Evolutionary conservation across 37 sponge, comb jelly and placozoan species (phyloP), one percentile per base, ranked within the genome.

Genomic region (Tethya wilhelma): DNA sequence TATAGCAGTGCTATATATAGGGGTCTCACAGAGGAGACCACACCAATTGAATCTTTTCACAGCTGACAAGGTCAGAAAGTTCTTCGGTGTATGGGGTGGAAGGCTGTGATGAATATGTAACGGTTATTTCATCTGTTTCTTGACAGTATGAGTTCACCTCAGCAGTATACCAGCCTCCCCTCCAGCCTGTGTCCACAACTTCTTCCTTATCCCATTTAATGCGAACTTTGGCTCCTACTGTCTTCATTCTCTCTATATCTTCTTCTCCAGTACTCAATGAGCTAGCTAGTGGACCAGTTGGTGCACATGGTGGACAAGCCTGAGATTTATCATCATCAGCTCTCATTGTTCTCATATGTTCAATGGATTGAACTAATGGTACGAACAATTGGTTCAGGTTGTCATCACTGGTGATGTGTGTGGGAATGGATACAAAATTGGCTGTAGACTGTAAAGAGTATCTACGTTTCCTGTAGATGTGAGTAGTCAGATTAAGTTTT

Each of bases 131-230:
- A n/a, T 60, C 63, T 60, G 63, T 60, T 12, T 60, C 63, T 23
- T 60, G 26, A n/a, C 63, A 60, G 63, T 70, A 70, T 1, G 20
- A 6, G 2, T 70, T 42, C 6, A 70, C 71, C 29, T 22, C 29
- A 39, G 71, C 71, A 3, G n/a, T 20, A 30, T 70, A 70, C 71
- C 71, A 70, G 20, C 71, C 71, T 4, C 44, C 44, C 29, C 44
- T 70, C 71, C 71, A 40, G 6, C 69, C 64, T n/a, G 64, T 23
- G 19, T 63, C 64, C 8, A 7, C 71, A 17, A 70, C 71, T 8
- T 70, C 44, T 8, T 70, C 71, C 41, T 22, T 29, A 42, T 42
- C 22, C 71, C 71, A 70, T n/a, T 42, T 22, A 1, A 70, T 14
- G 19, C 41, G 38, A 1, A 70, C 17, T 8, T 41, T 70, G 4